A percentile compares a stretch with the other conserved stretches of the same genome.
Evolutionary conservation across 2,113 vertebrate species (phyloP).

Genomic region (Campylomormyrus numenius): DNA sequence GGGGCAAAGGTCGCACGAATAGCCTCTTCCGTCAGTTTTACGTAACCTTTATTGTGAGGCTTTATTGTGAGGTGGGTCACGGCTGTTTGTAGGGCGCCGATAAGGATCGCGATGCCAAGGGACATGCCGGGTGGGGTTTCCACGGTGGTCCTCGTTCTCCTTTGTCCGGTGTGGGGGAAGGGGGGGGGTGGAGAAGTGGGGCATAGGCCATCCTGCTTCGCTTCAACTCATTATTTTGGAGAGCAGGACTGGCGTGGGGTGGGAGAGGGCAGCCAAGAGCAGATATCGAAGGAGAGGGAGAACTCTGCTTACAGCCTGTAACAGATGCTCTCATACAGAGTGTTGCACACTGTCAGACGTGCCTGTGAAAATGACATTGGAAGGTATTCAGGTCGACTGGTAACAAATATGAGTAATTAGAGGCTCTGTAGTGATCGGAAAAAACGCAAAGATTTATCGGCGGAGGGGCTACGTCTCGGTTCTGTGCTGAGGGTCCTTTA

Average conservation of each 20-base stretch:
- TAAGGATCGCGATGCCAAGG: constrained; percentile 7
- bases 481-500: not conserved
- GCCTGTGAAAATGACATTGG: not conserved
- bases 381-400: not conserved
- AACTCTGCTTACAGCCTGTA: not conserved
- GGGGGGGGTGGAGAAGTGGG: not conserved
- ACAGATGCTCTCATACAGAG: not conserved
- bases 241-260: not conserved
- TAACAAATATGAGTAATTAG: not conserved
- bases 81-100: constrained; percentile 7
- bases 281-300: not conserved
- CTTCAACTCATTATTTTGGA: not conserved
- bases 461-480: not conserved
- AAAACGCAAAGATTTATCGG: not conserved
- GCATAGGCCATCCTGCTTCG: not conserved
- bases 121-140: not conserved
- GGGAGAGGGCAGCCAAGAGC: not conserved
- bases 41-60: constrained; percentile 40
- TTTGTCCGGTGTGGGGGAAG: not conserved
- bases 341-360: not conserved
- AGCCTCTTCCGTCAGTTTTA: constrained; percentile 31
- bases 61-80: constrained; percentile 42
- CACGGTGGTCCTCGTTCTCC: not conserved
- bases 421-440: not conserved
- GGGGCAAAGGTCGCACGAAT: not conserved